Conservation (phyloP, 2,888 invertebrate genomes). For the Cylindroiulus punctatus region DNA sequence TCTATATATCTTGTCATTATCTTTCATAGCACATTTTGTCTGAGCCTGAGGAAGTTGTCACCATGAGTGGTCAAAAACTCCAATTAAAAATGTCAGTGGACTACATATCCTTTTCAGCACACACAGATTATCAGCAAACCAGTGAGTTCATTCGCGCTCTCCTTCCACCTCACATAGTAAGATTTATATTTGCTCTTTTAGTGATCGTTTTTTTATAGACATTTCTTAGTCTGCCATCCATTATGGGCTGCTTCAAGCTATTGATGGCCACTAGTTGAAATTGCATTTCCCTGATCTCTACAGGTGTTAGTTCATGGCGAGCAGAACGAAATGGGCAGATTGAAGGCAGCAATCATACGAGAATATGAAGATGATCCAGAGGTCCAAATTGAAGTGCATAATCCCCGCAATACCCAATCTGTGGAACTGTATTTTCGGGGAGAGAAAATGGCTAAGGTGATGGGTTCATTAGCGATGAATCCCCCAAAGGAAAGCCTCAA, state of each 20-base stretch:
- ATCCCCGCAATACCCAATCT: slow-evolving; percentile 93
- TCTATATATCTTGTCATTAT: neutral
- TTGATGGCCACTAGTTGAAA: neutral
- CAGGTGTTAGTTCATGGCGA: slow-evolving; percentile 96
- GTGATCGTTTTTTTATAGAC: neutral
- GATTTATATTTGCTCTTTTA: slow-evolving; percentile 60
- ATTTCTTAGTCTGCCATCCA: neutral
- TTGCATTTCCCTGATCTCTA: neutral
- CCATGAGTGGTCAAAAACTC: slow-evolving; percentile 94
- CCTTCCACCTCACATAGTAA: slow-evolving; percentile 93
- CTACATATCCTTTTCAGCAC: slow-evolving; percentile 99
- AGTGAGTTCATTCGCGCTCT: slow-evolving; percentile 94
- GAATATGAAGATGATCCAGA: slow-evolving; percentile 88
- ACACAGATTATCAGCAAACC: slow-evolving; percentile 97
- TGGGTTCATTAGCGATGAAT: slow-evolving; percentile 89
- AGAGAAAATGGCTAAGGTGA: slow-evolving; percentile 97
- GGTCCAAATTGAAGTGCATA: slow-evolving; percentile 88
- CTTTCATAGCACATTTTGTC: slow-evolving; percentile 81
- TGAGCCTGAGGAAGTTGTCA: slow-evolving; percentile 96
- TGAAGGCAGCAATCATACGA: slow-evolving; percentile 92
- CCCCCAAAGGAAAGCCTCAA: slow-evolving; percentile 80
- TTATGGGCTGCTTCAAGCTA: neutral
- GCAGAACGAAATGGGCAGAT: slow-evolving; percentile 96
- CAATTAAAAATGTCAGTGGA: slow-evolving; percentile 97
- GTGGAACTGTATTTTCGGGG: slow-evolving; percentile 94